These are phyloP conservation scores for Lysiphlebus fabarum DNA, from an alignment of 1,140 invertebrate genomes.

Conservation along the genomic window DNA sequence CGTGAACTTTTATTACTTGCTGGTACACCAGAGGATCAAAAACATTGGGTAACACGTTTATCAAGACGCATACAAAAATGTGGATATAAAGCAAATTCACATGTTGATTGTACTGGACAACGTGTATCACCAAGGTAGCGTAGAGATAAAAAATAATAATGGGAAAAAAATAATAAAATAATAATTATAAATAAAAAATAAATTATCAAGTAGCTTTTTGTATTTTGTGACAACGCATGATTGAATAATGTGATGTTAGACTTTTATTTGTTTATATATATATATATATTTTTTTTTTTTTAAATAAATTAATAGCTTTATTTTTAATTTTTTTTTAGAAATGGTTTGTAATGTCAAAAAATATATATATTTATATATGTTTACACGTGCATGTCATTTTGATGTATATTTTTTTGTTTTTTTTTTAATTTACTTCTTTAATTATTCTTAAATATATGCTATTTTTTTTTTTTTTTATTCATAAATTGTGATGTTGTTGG, in stretches of 20 bases:
- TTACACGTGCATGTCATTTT: not conserved
- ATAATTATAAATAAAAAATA: slow-evolving; percentile 24
- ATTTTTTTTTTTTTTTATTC: not conserved
- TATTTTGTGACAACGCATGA: slow-evolving; percentile 49
- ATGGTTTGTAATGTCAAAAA: not conserved
- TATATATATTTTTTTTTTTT: not conserved
- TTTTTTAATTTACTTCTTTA: slow-evolving; percentile 44
- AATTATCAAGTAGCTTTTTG: slow-evolving; percentile 41
- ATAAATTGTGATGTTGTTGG: not conserved
- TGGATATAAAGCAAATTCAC: slow-evolving; percentile 84
- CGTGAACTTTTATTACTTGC: slow-evolving; percentile 89
- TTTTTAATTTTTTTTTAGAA: slow-evolving; percentile 5
- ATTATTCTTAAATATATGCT: slow-evolving; percentile 14
- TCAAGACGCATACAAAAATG: slow-evolving; percentile 90
- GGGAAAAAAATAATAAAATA: slow-evolving; percentile 26
- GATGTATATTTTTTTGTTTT: not conserved
- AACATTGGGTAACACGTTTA: slow-evolving; percentile 86
- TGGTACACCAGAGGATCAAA: slow-evolving; percentile 79
- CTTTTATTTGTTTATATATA: slow-evolving; percentile 27
- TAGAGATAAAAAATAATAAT: slow-evolving; percentile 33
- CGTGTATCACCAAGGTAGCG: slow-evolving; percentile 67
- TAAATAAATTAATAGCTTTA: slow-evolving; percentile 1
- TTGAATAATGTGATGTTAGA: slow-evolving; percentile 48
- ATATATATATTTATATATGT: not conserved
- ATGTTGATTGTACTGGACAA: slow-evolving; percentile 60